phyloP scores from a whole-genome alignment of 1,140 invertebrate genomes.

The Thaumetopoea pityocampa region DNA sequence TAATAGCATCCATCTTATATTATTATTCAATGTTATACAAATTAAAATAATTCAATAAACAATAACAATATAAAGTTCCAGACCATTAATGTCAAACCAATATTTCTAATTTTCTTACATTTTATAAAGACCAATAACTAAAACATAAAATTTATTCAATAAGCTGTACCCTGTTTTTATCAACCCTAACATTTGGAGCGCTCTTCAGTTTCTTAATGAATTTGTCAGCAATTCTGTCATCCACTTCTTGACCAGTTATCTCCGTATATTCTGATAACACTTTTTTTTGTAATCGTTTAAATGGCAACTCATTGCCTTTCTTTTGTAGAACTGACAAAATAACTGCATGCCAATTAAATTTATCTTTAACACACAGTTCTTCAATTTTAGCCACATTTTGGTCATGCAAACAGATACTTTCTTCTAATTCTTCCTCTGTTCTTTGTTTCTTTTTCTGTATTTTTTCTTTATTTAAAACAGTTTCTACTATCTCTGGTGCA shows the following conservation, averaged over 20 bases:
- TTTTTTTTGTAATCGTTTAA: slow-evolving; percentile 67
- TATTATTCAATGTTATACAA: too few relatives aligned
- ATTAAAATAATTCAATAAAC: too few relatives aligned
- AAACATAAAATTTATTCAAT: slow-evolving; percentile 35
- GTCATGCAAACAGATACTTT: slow-evolving; percentile 45
- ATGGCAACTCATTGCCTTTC: slow-evolving; percentile 63
- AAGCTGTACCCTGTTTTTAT: slow-evolving; percentile 61
- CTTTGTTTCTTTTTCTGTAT: slow-evolving; percentile 21
- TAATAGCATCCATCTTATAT: too few relatives aligned
- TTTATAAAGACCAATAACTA: too few relatives aligned
- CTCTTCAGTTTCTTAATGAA: slow-evolving; percentile 70
- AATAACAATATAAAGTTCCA: too few relatives aligned
- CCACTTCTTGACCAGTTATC: slow-evolving; percentile 54
- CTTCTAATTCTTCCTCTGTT: slow-evolving; percentile 12
- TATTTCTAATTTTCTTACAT: too few relatives aligned
- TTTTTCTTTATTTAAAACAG: slow-evolving; percentile 7
- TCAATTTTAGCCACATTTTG: slow-evolving; percentile 58
- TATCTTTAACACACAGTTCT: slow-evolving; percentile 37
- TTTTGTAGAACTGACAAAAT: slow-evolving; percentile 62
- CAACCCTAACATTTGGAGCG: slow-evolving; percentile 64
- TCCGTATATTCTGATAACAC: slow-evolving; percentile 60
- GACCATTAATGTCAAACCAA: too few relatives aligned
- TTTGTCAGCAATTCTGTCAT: slow-evolving; percentile 69
- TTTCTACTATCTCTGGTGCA: slow-evolving; percentile 1
- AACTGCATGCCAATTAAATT: slow-evolving; percentile 66